Conservation (phyloP, 2,797 vertebrate species). For the Erpetoichthys calabaricus region DNA sequence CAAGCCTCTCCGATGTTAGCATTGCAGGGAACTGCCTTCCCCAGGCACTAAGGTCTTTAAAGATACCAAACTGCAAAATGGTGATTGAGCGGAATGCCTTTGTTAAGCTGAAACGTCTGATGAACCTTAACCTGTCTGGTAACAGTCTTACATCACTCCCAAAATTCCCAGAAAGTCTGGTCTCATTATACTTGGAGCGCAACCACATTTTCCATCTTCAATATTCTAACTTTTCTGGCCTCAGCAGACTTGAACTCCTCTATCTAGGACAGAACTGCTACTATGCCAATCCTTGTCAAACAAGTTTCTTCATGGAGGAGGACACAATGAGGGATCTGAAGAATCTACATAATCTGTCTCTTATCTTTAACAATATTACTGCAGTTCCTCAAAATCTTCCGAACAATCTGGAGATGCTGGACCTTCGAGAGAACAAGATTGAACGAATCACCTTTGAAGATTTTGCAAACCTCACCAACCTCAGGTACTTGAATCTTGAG, state of each 20-base stretch:
- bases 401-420: conserved; percentile 37
- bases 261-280: conserved; percentile 57
- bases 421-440: conserved; percentile 63
- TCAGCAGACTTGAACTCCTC: conserved; percentile 38
- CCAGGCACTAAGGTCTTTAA: conserved; percentile 20
- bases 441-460: conserved; percentile 29
- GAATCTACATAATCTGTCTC: conserved; percentile 41
- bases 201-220: conserved; percentile 50
- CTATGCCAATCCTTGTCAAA: conserved; percentile 57
- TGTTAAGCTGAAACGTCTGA: conserved; percentile 34
- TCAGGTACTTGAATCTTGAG: conserved; percentile 47
- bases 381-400: conserved; percentile 52
- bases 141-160: conserved; percentile 59
- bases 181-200: conserved; percentile 42
- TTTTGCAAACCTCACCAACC: conserved; percentile 43
- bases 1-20: conserved; percentile 42
- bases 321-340: conserved; percentile 40
- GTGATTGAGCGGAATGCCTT: conserved; percentile 47
- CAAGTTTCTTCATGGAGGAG: conserved; percentile 36
- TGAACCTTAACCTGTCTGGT: conserved; percentile 45
- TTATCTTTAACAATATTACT: conserved; percentile 61
- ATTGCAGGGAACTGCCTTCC: conserved; percentile 59
- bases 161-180: conserved; percentile 43
- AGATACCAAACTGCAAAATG: conserved; percentile 37
- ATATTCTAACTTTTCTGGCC: conserved; percentile 21